Base-by-base conservation (phyloP, 2,888 invertebrate genomes). In the Ischnura elegans region DNA sequence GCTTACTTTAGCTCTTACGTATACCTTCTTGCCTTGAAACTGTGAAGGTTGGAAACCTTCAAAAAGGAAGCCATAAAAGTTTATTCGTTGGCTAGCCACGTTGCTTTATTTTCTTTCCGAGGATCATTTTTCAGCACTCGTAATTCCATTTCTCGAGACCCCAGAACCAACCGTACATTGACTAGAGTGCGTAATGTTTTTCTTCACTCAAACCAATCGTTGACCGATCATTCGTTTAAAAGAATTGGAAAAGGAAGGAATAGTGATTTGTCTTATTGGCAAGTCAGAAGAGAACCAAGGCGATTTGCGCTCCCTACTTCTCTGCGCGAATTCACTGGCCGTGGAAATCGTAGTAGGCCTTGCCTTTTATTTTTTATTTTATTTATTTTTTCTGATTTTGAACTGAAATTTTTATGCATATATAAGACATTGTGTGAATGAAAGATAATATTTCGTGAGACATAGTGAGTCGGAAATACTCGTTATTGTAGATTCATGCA, bases 41-140 rank as follows among this genome's bases (percentile, higher is more conserved):
- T 61, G n/a, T 61, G 61, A n/a, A 0, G n/a, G 61, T 25, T 61
- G 61, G 61, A 61, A 61, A n/a, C 61, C 61, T 61, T 61, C 61
- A 61, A 61, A n/a, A 61, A 61, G n/a, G 61, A 61, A 61, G 61
- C 25, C 61, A 61, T 61, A 61, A 61, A 61, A 61, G n/a, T n/a
- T 61, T n/a, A 61, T 61, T 61, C 61, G 61, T 25, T 61, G 61
- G 10, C 61, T 61, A 61, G 61, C 25, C 61, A 61, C 8, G 61
- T 61, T 61, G 61, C 61, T n/a, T 61, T 61, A 61, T 61, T n/a
- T n/a, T 61, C n/a, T 61, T 61, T 61, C 61, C 25, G n/a, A n/a
- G 25, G 61, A 61, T 25, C 61, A 25, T n/a, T 61, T 61, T 61
- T 61, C 19, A n/a, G n/a, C n/a, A 61, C n/a, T 25, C 61, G 61